Percentiles rank a stretch among this genome's conserved stretches.
phyloP scores from a whole-genome alignment of 2,113 vertebrate species.

The Dicaeum eximium region DNA sequence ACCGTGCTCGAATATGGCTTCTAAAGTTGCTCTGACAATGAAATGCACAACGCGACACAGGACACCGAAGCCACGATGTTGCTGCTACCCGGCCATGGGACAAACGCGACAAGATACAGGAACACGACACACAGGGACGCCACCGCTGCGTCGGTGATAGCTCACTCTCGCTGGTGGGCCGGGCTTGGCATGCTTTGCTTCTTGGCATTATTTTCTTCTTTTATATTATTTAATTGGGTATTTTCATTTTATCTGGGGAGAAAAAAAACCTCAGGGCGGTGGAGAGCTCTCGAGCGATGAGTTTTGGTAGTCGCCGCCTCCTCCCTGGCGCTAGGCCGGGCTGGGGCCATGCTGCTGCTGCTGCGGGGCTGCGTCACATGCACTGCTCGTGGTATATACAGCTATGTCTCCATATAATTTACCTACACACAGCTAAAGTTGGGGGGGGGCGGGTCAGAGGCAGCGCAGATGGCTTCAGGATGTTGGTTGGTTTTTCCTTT shows the following conservation, averaged over 20 bases:
- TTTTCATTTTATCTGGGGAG: neutral
- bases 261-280: neutral
- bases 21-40: conserved; percentile 67
- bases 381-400: conserved; percentile 80
- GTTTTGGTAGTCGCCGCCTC: neutral
- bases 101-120: neutral
- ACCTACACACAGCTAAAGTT: conserved; percentile 77
- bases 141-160: neutral
- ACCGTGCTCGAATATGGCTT: conserved; percentile 75
- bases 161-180: neutral
- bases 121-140: conserved; percentile 28
- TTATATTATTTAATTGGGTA: neutral
- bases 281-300: conserved; percentile 1
- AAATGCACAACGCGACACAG: conserved; percentile 37
- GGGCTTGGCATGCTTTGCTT: conserved; percentile 39
- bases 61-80: conserved; percentile 45
- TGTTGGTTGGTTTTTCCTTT: conserved; percentile 20
- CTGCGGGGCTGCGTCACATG: conserved; percentile 83
- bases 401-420: conserved; percentile 60
- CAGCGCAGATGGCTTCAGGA: conserved; percentile 65
- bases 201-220: neutral
- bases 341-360: conserved; percentile 83
- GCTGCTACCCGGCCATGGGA: conserved; percentile 15
- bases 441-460: conserved; percentile 11
- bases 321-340: neutral